Evolutionary conservation across 2,113 vertebrate species (phyloP), one percentile per base, ranked within the genome.

Genomic region (Myotis brandtii): DNA sequence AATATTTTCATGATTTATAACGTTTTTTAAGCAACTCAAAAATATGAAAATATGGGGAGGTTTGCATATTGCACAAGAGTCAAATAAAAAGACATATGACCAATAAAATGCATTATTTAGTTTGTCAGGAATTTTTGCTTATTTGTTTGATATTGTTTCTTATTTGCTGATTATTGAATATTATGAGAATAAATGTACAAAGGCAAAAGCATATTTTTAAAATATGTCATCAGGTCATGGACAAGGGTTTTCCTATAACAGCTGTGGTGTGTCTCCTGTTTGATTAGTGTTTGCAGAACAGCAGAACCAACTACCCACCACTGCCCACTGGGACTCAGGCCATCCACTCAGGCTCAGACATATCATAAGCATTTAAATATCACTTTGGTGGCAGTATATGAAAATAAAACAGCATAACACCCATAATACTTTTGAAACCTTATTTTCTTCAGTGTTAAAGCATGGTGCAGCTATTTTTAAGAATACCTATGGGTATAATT

Each of bases 1-100:
- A 86, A 40, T 93, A 64, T 77, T 91, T 96, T 91, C 16, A 84
- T 59, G 0, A 16, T 85, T 67, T 82, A 64, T 52, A 23, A 40
- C 46, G 20, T 79, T 89, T 93, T 30, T 46, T 5, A 94, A 90
- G 14, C 8, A 90, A 73, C 6, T 43, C n/a, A 76, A 80, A 86
- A 64, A 43, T 10, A 40, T 32, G 34, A 80, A 86, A 64, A 43
- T 10, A 40, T 32, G 40, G 30, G 9, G 2, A 82, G 16, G 6
- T 73, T 87, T 92, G 5, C 6, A 11, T 88, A 40, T 34, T 91
- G 7, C 7, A 34, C 21, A 50, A 14, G 27, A 93, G 85, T 0
- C 48, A 96, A 54, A 69, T 66, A 59, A 54, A 91, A 79, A 90
- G 9, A 11, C 6, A 75, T 0, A 56, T 30, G 64, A 4, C 2